These are phyloP conservation scores for Himantopus leucocephalus DNA, from an alignment of 2,113 vertebrate genomes.

Conservation along the genomic window DNA sequence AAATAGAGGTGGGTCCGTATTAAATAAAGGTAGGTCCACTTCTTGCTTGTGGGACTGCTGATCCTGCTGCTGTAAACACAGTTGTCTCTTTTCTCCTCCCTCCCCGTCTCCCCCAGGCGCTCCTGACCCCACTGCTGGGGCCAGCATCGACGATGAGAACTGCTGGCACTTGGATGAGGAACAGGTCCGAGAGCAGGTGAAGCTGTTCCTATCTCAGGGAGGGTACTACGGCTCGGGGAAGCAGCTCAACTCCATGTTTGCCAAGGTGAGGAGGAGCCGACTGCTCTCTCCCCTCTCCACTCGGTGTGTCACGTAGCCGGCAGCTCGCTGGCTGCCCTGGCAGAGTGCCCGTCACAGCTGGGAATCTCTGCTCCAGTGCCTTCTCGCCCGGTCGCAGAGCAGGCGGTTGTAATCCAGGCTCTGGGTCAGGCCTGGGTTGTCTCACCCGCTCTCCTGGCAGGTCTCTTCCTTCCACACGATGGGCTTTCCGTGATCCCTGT, in stretches of 20 bases:
- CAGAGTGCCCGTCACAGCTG: slow-evolving; percentile 28
- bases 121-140: slow-evolving; percentile 96
- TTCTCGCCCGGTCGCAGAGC: neutral
- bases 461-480: neutral
- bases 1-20: neutral
- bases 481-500: fast-evolving
- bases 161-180: slow-evolving; percentile 99
- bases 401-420: slow-evolving; percentile 3
- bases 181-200: slow-evolving; percentile 97
- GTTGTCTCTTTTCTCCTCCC: neutral
- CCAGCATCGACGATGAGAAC: slow-evolving; percentile 97
- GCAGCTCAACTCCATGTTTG: slow-evolving; percentile 99
- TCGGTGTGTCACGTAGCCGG: neutral
- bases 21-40: neutral
- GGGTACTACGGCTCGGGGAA: slow-evolving; percentile 98
- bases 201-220: slow-evolving; percentile 96
- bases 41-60: neutral
- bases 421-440: slow-evolving; percentile 43
- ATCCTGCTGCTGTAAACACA: neutral
- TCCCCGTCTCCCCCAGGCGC: slow-evolving; percentile 77
- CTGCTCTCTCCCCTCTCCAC: neutral
- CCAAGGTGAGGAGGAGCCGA: slow-evolving; percentile 84
- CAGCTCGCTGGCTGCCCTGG: neutral
- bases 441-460: neutral
- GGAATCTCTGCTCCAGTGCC: slow-evolving; percentile 57